A percentile compares a stretch with the other conserved stretches of the same genome.
Evolutionary conservation across 2,888 invertebrate genomes (phyloP).

Genomic region (Diploptera punctata): DNA sequence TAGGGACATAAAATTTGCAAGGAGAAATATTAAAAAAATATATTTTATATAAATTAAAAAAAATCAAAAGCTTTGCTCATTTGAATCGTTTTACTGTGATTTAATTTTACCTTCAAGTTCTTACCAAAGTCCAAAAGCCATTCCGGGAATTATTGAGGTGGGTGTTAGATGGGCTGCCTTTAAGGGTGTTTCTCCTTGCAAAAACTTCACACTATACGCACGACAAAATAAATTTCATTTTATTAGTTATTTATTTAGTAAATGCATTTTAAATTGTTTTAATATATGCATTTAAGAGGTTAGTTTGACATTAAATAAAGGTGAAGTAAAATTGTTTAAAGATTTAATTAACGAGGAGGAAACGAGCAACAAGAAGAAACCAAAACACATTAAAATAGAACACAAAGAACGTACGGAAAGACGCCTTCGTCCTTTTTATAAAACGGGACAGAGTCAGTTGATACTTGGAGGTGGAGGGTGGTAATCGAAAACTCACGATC

Average conservation of each 20-base stretch:
- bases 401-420: constrained; percentile 41
- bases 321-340: constrained; percentile 33
- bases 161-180: constrained; percentile 41
- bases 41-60: constrained; percentile 20
- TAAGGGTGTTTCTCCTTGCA: constrained; percentile 43
- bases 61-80: constrained; percentile 30
- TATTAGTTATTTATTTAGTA: constrained; percentile 35
- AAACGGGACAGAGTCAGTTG: constrained; percentile 62
- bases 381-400: constrained; percentile 40
- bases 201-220: constrained; percentile 44
- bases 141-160: constrained; percentile 44
- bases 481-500: constrained; percentile 34
- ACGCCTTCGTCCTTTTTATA: constrained; percentile 35
- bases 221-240: constrained; percentile 45
- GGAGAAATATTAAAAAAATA: constrained; percentile 39
- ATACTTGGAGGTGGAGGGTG: constrained; percentile 64
- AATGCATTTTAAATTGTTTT: too few relatives aligned
- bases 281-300: too few relatives aligned
- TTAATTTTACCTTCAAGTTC: constrained; percentile 44
- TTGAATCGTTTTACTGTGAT: too few relatives aligned
- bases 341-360: constrained; percentile 54
- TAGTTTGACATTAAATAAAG: too few relatives aligned
- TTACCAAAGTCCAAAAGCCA: constrained; percentile 44
- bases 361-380: constrained; percentile 51
- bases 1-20: constrained; percentile 36